Evolutionary conservation across 2,797 vertebrate genomes (phyloP).

Genomic region (Alauda arvensis): DNA sequence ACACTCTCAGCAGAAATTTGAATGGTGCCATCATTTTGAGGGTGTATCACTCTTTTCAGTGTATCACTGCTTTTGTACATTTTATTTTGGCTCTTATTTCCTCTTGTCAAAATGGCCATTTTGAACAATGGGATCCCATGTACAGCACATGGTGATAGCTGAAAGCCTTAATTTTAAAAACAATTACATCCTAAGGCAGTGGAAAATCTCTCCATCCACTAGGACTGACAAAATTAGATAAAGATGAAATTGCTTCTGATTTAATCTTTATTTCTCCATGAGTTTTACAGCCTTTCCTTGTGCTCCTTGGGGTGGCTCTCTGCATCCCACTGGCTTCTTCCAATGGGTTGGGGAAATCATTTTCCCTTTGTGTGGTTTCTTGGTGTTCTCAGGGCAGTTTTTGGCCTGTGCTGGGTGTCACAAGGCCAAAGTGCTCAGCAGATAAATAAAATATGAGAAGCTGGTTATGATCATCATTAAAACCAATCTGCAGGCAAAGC

Average conservation of each 20-base stretch:
- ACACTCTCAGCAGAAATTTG: background rate
- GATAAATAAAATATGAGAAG: background rate
- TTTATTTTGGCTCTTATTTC: background rate
- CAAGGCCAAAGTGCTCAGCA: background rate
- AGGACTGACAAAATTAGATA: background rate
- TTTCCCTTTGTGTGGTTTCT: background rate
- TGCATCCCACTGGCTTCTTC: background rate
- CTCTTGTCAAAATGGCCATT: background rate
- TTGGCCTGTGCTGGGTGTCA: background rate
- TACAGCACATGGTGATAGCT: background rate
- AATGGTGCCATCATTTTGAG: background rate
- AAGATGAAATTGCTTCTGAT: background rate
- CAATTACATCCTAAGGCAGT: background rate
- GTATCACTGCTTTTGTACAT: background rate
- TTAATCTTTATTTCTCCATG: background rate
- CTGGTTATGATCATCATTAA: background rate
- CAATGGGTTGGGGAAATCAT: background rate
- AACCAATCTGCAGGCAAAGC: background rate
- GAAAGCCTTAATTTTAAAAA: conserved; percentile 18
- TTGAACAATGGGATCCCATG: background rate
- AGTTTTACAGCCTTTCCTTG: background rate
- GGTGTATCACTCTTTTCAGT: background rate
- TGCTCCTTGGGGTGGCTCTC: background rate
- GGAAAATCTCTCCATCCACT: background rate
- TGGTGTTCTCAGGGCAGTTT: background rate